These are phyloP conservation scores for Thereva unica DNA, from an alignment of 2,888 invertebrate species.

Conservation along the genomic window DNA sequence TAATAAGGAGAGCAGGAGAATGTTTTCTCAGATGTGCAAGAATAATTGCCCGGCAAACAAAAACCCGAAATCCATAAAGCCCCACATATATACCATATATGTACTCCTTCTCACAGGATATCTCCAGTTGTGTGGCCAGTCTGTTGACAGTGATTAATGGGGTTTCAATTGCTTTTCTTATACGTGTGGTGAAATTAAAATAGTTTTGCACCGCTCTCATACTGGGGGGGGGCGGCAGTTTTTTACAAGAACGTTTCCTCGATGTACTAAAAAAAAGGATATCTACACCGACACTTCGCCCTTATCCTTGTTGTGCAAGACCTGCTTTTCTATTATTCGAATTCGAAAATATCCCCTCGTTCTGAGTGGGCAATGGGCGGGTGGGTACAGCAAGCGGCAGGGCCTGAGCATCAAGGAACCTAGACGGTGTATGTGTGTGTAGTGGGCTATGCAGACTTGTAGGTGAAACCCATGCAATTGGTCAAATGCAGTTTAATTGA, in stretches of 20 bases:
- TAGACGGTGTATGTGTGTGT: slow-evolving; percentile 8
- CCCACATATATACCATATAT: too few relatives aligned
- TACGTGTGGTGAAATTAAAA: slow-evolving; percentile 26
- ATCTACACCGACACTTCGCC: too few relatives aligned
- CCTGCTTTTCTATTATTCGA: too few relatives aligned
- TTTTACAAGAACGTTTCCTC: too few relatives aligned
- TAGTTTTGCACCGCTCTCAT: not conserved
- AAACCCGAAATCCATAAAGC: slow-evolving; percentile 8
- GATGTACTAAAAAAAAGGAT: too few relatives aligned
- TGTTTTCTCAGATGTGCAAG: slow-evolving; percentile 2
- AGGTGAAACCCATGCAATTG: slow-evolving; percentile 23
- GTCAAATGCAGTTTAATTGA: slow-evolving; percentile 30
- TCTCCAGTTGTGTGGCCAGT: slow-evolving; percentile 28
- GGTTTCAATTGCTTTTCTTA: slow-evolving; percentile 37
- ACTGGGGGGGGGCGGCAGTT: too few relatives aligned
- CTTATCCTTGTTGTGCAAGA: too few relatives aligned
- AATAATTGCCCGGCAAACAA: slow-evolving; percentile 2
- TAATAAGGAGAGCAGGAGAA: not conserved
- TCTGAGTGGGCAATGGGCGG: too few relatives aligned
- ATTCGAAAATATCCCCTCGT: too few relatives aligned
- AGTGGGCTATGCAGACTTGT: not conserved
- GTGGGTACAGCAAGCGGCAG: too few relatives aligned
- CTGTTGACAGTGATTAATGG: slow-evolving; percentile 41
- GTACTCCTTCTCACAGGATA: not conserved
- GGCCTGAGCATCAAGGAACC: too few relatives aligned